phyloP scores from a whole-genome alignment of 1,140 invertebrate genomes.

The Cylas formicarius region DNA sequence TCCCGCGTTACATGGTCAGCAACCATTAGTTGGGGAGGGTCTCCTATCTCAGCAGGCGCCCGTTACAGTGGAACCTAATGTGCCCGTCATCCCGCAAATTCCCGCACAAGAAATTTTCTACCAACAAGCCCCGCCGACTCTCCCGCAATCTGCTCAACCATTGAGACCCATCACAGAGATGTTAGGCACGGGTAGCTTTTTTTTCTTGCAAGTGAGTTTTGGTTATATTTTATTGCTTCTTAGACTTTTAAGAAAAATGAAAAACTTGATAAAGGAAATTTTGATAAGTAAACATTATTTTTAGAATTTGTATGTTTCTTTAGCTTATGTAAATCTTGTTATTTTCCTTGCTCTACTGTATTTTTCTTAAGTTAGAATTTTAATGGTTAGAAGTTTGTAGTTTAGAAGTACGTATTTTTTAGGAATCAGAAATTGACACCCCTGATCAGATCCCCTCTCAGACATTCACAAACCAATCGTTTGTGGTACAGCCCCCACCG shows the following conservation, averaged over 20 bases:
- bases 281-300: neutral
- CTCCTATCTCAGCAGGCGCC: slow-evolving; percentile 1
- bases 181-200: slow-evolving; percentile 63
- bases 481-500: slow-evolving; percentile 36
- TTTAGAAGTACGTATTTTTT: slow-evolving; percentile 49
- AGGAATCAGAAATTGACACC: slow-evolving; percentile 70
- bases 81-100: slow-evolving; percentile 16
- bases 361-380: neutral
- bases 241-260: too few relatives aligned
- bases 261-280: neutral
- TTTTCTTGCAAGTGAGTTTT: slow-evolving; percentile 60
- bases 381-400: neutral
- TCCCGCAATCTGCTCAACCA: slow-evolving; percentile 35
- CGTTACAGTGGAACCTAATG: slow-evolving; percentile 4
- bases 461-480: slow-evolving; percentile 74
- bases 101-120: slow-evolving; percentile 18
- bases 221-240: too few relatives aligned
- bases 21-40: slow-evolving; percentile 16
- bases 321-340: neutral
- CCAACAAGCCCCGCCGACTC: slow-evolving; percentile 30
- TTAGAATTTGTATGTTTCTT: neutral
- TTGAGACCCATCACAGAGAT: slow-evolving; percentile 61
- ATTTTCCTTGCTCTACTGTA: neutral
- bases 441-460: slow-evolving; percentile 57
- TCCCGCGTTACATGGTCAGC: slow-evolving; percentile 11